Evolutionary conservation across 2,888 invertebrate genomes (phyloP).

Genomic region (Pristionchus exspectatus): DNA sequence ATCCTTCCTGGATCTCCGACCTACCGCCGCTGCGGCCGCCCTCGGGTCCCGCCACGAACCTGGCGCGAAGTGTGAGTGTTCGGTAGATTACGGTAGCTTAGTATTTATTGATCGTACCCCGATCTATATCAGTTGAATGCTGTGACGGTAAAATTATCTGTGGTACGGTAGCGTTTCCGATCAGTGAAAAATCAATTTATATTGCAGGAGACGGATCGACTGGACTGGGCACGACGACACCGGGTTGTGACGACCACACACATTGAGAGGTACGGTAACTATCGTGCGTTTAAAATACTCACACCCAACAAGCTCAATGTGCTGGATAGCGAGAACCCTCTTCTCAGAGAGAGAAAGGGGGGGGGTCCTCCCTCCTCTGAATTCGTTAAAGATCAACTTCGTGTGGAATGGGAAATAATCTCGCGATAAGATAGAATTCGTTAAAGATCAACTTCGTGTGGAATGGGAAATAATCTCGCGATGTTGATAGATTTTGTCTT

Average conservation of each 20-base stretch:
- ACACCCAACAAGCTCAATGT: not conserved
- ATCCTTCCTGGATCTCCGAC: conserved; percentile 47
- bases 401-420: too few relatives aligned
- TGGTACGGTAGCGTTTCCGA: not conserved
- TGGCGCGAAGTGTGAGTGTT: conserved; percentile 45
- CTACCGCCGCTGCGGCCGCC: conserved; percentile 24
- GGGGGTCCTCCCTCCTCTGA: too few relatives aligned
- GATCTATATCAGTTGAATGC: too few relatives aligned
- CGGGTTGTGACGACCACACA: not conserved
- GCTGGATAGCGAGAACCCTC: not conserved
- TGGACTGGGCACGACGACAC: conserved; percentile 36
- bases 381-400: too few relatives aligned
- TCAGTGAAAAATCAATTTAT: not conserved
- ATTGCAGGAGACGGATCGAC: conserved; percentile 49
- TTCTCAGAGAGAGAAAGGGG: too few relatives aligned
- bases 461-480: too few relatives aligned
- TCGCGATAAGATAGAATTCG: too few relatives aligned
- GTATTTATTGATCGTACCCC: not conserved
- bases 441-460: too few relatives aligned
- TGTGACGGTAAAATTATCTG: not conserved
- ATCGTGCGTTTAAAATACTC: not conserved
- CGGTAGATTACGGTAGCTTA: not conserved
- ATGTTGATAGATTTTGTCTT: not conserved
- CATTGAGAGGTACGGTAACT: conserved; percentile 19
- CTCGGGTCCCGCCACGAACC: conserved; percentile 49